phyloP scores from a whole-genome alignment of 2,113 vertebrate genomes.

The Poicephalus meyeri region DNA sequence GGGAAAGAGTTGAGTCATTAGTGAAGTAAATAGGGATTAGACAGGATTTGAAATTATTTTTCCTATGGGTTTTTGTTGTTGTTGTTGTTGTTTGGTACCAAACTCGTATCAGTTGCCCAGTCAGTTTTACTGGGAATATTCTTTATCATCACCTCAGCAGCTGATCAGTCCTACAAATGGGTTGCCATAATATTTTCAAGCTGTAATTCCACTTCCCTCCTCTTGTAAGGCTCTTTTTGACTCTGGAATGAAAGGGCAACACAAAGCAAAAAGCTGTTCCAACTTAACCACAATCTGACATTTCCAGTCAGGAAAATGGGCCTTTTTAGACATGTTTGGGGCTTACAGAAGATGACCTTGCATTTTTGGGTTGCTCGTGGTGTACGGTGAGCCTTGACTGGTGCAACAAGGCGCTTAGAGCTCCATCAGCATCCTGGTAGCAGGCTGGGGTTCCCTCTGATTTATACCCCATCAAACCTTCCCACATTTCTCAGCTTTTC shows the following conservation, averaged over 20 bases:
- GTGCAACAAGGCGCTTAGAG: neutral
- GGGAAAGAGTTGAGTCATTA: neutral
- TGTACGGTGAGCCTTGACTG: neutral
- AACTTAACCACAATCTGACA: neutral
- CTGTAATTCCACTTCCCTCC: rapidly evolving
- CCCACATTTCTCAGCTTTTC: neutral
- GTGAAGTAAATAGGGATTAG: neutral
- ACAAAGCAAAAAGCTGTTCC: neutral
- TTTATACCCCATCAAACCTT: neutral
- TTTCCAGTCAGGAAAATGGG: neutral
- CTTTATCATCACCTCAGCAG: neutral
- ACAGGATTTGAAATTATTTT: neutral
- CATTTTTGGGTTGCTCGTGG: neutral
- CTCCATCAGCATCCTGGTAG: neutral
- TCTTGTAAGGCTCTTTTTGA: neutral
- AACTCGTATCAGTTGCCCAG: neutral
- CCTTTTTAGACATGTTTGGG: neutral
- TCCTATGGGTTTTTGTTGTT: neutral
- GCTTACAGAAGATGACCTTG: neutral
- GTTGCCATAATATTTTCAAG: neutral
- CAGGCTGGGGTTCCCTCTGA: neutral
- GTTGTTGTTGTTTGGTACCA: neutral
- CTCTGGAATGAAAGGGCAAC: neutral
- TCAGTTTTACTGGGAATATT: neutral
- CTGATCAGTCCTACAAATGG: neutral